Conservation (phyloP, 1,140 invertebrate species). For the Drosophila arizonae region DNA sequence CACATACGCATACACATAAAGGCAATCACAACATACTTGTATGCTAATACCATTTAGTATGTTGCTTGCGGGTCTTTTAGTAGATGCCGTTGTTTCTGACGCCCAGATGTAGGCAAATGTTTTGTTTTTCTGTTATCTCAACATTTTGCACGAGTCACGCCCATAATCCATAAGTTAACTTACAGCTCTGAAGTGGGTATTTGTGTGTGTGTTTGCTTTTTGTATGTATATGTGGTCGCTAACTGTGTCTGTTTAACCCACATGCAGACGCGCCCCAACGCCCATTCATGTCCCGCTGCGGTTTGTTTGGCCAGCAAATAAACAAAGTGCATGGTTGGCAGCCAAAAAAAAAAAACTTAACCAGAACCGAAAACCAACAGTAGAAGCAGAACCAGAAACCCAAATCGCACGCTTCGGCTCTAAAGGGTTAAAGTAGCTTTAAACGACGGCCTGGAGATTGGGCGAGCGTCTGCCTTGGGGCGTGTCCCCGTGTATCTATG, state of each 20-base stretch:
- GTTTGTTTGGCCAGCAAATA: slow-evolving; percentile 45
- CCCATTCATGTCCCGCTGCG: slow-evolving; percentile 20
- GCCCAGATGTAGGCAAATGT: slow-evolving; percentile 66
- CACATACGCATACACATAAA: too few relatives aligned
- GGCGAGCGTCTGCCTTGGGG: slow-evolving; percentile 12
- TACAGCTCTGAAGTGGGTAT: slow-evolving; percentile 31
- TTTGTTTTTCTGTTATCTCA: slow-evolving; percentile 42
- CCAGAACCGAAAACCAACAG: slow-evolving; percentile 15
- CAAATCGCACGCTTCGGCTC: slow-evolving; percentile 57
- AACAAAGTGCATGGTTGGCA: slow-evolving; percentile 42
- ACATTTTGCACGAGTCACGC: slow-evolving; percentile 57
- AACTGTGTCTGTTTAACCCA: slow-evolving; percentile 41
- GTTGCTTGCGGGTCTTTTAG: slow-evolving; percentile 38
- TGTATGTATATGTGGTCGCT: slow-evolving; percentile 51
- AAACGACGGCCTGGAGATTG: slow-evolving; percentile 29
- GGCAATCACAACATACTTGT: not conserved
- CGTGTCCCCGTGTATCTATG: slow-evolving; percentile 10
- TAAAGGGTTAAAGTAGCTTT: slow-evolving; percentile 71
- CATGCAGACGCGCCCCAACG: slow-evolving; percentile 6
- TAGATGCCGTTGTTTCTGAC: slow-evolving; percentile 23
- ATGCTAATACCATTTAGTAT: slow-evolving; percentile 53
- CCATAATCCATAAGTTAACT: slow-evolving; percentile 74
- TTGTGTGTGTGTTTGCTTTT: slow-evolving; percentile 17
- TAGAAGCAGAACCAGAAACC: slow-evolving; percentile 46
- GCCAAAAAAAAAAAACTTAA: slow-evolving; percentile 11